Conservation (phyloP, 2,113 vertebrate species). For the Anhinga anhinga region DNA sequence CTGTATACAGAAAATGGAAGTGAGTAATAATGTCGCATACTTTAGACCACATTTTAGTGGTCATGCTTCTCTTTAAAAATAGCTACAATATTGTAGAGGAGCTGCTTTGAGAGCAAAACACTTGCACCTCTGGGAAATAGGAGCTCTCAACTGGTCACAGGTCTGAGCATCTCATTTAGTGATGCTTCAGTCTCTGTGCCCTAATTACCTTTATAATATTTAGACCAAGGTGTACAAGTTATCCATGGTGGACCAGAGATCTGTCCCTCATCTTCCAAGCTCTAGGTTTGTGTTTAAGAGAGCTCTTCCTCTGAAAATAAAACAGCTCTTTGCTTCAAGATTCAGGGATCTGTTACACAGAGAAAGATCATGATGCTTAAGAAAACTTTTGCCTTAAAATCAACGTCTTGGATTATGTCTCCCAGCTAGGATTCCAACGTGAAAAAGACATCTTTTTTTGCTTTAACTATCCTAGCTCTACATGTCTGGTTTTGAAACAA, state of each 20-base stretch:
- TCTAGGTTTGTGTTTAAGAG: not conserved
- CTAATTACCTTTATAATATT: not conserved
- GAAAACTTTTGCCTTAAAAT: not conserved
- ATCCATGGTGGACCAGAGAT: not conserved
- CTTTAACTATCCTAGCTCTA: not conserved
- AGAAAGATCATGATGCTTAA: not conserved
- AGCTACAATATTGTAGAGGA: not conserved
- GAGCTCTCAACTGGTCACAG: not conserved
- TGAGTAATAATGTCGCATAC: not conserved
- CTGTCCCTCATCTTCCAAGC: not conserved
- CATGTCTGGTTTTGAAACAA: slow-evolving; percentile 49
- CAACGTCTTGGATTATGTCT: not conserved
- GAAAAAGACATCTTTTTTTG: not conserved
- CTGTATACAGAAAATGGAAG: not conserved
- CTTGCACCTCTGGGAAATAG: not conserved
- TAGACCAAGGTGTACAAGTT: rapidly evolving
- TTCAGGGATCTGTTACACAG: not conserved
- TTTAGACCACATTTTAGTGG: not conserved
- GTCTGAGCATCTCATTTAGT: not conserved
- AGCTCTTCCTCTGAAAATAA: not conserved
- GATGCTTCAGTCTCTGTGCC: not conserved
- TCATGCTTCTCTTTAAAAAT: not conserved
- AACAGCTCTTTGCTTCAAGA: not conserved
- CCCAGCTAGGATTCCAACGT: not conserved
- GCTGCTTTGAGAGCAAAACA: not conserved